A percentile compares a stretch with the other conserved stretches of the same genome.
These are phyloP conservation scores for Diplosoma virens DNA, from an alignment of 23 tunicate species.

Conservation along the genomic window DNA sequence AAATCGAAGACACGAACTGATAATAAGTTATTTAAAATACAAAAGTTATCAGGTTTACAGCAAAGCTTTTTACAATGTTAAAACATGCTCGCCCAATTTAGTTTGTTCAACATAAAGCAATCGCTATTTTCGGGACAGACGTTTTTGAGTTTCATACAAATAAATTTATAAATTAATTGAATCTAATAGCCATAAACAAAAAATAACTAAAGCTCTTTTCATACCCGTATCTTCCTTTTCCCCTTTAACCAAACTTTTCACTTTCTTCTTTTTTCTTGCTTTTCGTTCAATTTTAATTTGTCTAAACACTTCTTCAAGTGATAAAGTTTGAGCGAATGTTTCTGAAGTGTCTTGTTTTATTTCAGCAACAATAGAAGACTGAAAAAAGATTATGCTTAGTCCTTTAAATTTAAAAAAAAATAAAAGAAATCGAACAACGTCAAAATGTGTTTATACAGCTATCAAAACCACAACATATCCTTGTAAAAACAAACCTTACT, in stretches of 20 bases:
- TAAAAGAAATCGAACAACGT: neutral
- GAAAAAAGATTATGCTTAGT: neutral
- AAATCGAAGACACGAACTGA: no score
- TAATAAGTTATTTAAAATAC: no score
- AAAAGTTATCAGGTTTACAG: no score
- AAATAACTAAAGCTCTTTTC: neutral
- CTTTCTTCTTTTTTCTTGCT: neutral
- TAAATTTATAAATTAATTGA: no score
- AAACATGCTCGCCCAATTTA: no score
- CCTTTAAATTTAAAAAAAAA: neutral
- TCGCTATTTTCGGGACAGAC: no score
- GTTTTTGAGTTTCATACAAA: no score
- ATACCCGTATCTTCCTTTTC: constrained; percentile 34
- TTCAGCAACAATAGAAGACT: constrained; percentile 7
- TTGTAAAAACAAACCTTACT: neutral
- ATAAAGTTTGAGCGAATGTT: constrained; percentile 30
- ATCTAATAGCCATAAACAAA: no score
- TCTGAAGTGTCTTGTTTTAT: constrained; percentile 35
- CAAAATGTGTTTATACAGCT: constrained; percentile 4
- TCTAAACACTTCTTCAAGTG: constrained; percentile 20
- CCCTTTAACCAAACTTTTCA: neutral
- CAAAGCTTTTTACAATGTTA: no score
- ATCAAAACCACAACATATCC: constrained; percentile 2
- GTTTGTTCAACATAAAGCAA: no score
- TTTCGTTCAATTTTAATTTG: constrained; percentile 14